Percentiles rank a stretch among this genome's conserved stretches.
phyloP scores from a whole-genome alignment of 2,113 vertebrate species.

The Plecotus auritus region DNA sequence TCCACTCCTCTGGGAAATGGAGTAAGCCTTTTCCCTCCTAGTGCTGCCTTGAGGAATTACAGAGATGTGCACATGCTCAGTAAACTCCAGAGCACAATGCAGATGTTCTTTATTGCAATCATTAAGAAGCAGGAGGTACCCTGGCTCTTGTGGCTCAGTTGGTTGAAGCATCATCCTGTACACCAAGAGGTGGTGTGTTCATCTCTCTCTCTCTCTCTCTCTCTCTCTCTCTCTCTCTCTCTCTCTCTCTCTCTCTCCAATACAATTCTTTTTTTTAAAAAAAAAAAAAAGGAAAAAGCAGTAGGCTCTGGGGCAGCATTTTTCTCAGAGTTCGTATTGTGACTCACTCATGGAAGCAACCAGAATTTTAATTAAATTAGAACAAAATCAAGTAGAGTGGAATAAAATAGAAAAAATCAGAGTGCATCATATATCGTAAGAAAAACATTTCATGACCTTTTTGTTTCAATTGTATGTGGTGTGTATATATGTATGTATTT shows the following conservation, averaged over 20 bases:
- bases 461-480: neutral
- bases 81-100: neutral
- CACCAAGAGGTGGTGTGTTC: neutral
- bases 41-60: neutral
- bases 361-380: neutral
- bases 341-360: neutral
- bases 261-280: neutral
- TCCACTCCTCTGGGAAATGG: neutral
- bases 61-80: neutral
- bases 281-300: neutral
- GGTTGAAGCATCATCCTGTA: neutral
- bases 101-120: neutral
- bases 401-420: neutral
- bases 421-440: neutral
- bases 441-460: neutral
- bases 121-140: neutral
- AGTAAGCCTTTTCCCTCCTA: neutral
- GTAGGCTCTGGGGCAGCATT: neutral
- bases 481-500: neutral
- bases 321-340: neutral
- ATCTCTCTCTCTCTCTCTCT: no score
- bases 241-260: neutral
- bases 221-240: no score
- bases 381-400: neutral
- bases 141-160: neutral